These are phyloP conservation scores for Penaeus vannamei DNA, from an alignment of 1,140 invertebrate species.

Conservation along the genomic window DNA sequence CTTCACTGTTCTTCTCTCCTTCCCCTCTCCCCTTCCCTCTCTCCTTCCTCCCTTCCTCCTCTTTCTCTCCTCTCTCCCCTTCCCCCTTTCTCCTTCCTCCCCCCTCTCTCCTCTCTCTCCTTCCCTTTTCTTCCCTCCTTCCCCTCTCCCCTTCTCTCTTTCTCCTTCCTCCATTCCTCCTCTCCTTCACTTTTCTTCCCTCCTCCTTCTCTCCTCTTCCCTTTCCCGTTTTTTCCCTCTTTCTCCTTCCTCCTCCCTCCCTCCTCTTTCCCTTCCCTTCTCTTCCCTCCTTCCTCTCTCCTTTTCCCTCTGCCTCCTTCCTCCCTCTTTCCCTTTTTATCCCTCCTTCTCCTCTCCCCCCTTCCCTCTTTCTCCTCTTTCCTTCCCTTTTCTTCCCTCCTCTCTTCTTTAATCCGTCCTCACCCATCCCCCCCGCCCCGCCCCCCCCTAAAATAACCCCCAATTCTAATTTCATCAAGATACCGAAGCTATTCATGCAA, in stretches of 20 bases:
- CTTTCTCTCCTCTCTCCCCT: neutral
- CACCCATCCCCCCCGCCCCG: neutral
- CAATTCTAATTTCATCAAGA: conserved; percentile 3
- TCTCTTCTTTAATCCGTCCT: neutral
- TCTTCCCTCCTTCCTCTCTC: neutral
- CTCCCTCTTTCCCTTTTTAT: neutral
- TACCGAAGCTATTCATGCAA: neutral
- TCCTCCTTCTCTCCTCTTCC: neutral
- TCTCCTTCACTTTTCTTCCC: neutral
- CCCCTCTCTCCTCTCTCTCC: neutral
- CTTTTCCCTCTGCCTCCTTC: neutral
- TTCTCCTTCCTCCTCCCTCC: neutral
- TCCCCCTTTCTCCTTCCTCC: neutral
- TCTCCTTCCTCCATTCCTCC: too few relatives aligned
- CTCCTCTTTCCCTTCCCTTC: neutral
- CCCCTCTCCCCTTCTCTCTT: neutral
- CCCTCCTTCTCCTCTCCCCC: neutral
- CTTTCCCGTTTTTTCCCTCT: neutral
- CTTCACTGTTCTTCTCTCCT: neutral
- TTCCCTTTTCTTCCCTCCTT: neutral
- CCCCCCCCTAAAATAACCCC: neutral
- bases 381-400: neutral
- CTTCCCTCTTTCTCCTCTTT: neutral
- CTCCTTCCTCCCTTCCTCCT: neutral
- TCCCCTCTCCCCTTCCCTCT: neutral